Base-by-base conservation (phyloP, 2,888 invertebrate genomes). In the Tetramorium bicarinatum region DNA sequence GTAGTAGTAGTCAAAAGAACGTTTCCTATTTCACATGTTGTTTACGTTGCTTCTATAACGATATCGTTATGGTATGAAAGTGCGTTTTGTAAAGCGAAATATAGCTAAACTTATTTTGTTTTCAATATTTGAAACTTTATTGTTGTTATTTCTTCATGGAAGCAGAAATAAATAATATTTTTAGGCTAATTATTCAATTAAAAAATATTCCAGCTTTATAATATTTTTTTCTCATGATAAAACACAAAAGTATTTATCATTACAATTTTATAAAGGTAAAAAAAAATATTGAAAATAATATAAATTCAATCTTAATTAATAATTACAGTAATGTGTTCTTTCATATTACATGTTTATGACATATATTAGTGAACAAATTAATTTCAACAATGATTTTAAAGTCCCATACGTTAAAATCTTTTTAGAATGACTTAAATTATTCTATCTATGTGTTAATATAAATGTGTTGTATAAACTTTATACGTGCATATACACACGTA, bases 21-120 rank as follows among this genome's bases (percentile, higher is more conserved):
- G 76, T 80, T 74, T 80, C 25, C 59, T 80, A 75, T 80, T 80
- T 80, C 75, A 74, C 13, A 41, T 38, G 47, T 80, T 80, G 75
- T 74, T 80, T 80, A 74, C 47, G 13, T 47, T 59, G 41, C 9
- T 18, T 56, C 21, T 18, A 25, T 79, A 79, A 72, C 11, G 47
- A 59, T 79, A 59, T 47, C 38, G 75, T 59, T 59, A 25, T 34
- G 21, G 34, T 6, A 29, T 44, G n/a, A 52, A 69, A 77, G 21
- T 56, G 11, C 18, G 41, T 21, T 66, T 2, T 49, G 41, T 41
- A 41, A 67, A 25, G 64, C 7, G 7, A 76, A 67, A n/a, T 76
- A 34, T 15, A 56, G 29, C 9, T 56, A 21, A 54, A 77, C 29
- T 77, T 41, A 59, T 67, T 67, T 41, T 29, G 54, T 41, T 52